Percentiles rank a stretch among this genome's conserved stretches.
Conservation (phyloP, 1,140 invertebrate genomes). For the Radopholus similis region DNA sequence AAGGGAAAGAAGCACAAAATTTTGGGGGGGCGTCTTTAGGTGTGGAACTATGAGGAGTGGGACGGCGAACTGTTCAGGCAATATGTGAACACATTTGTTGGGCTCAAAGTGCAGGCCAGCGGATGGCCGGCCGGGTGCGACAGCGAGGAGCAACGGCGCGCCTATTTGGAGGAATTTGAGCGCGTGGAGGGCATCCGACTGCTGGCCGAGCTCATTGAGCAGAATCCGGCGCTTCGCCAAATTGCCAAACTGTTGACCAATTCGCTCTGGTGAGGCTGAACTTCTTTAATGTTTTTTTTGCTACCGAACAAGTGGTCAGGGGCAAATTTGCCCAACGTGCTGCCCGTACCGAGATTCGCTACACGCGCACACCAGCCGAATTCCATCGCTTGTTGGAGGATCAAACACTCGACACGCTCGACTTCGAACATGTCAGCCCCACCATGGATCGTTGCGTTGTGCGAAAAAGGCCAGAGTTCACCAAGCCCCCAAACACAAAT, state of each 20-base stretch:
- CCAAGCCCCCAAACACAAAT: background rate
- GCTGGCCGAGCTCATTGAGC: background rate
- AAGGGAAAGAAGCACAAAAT: too few relatives aligned
- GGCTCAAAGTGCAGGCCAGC: background rate
- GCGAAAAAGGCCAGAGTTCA: conserved; percentile 1
- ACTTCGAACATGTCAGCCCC: conserved; percentile 2
- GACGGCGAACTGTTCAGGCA: background rate
- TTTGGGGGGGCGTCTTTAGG: background rate
- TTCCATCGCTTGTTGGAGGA: conserved; percentile 3
- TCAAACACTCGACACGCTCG: background rate
- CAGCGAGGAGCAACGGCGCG: background rate
- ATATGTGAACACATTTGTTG: background rate
- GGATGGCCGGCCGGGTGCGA: background rate
- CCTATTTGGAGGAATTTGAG: background rate
- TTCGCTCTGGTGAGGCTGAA: background rate
- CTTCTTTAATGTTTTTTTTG: background rate
- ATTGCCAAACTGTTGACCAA: background rate
- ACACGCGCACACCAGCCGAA: conserved; percentile 8
- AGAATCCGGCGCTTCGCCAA: background rate
- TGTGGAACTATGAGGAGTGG: background rate
- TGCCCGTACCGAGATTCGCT: background rate
- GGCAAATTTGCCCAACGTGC: conserved; percentile 11
- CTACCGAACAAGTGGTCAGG: conserved; percentile 6
- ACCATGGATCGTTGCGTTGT: conserved; percentile 4
- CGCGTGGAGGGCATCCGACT: background rate